A percentile compares a stretch with the other conserved stretches of the same genome.
phyloP scores from a whole-genome alignment of 2,797 vertebrate genomes.

The Danio tinwini region DNA sequence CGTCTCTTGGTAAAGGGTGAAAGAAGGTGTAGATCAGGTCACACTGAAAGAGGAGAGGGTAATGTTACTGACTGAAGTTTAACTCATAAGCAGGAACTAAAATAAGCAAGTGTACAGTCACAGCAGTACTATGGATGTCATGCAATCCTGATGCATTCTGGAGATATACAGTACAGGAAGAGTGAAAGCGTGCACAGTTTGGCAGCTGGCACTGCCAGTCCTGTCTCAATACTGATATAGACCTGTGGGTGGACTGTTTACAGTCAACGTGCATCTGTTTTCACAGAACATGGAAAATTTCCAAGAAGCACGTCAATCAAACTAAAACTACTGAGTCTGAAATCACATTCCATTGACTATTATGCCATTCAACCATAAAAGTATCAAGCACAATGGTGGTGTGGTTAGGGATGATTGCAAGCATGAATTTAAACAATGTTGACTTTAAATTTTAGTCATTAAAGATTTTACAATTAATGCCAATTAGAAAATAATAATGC shows the following conservation, averaged over 20 bases:
- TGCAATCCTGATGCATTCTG: background rate
- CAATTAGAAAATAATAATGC: too few relatives aligned
- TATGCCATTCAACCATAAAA: background rate
- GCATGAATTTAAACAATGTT: background rate
- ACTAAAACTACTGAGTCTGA: slow-evolving; percentile 52
- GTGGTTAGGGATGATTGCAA: background rate
- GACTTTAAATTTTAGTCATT: background rate
- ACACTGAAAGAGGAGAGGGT: slow-evolving; percentile 75
- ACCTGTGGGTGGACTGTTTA: slow-evolving; percentile 25
- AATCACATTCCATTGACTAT: background rate
- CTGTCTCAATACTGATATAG: slow-evolving; percentile 33
- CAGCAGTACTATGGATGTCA: background rate
- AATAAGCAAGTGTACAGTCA: background rate
- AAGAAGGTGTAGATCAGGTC: slow-evolving; percentile 96
- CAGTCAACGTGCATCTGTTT: slow-evolving; percentile 28
- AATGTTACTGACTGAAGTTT: slow-evolving; percentile 1
- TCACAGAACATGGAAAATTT: slow-evolving; percentile 54
- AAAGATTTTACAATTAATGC: too few relatives aligned
- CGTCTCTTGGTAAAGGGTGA: slow-evolving; percentile 88
- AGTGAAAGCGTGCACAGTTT: slow-evolving; percentile 25
- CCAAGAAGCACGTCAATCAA: slow-evolving; percentile 59
- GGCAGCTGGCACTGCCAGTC: background rate
- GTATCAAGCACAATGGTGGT: background rate
- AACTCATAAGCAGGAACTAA: background rate
- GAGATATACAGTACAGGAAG: background rate